phyloP scores from a whole-genome alignment of 1,140 invertebrate genomes.

The Capitella teleta region DNA sequence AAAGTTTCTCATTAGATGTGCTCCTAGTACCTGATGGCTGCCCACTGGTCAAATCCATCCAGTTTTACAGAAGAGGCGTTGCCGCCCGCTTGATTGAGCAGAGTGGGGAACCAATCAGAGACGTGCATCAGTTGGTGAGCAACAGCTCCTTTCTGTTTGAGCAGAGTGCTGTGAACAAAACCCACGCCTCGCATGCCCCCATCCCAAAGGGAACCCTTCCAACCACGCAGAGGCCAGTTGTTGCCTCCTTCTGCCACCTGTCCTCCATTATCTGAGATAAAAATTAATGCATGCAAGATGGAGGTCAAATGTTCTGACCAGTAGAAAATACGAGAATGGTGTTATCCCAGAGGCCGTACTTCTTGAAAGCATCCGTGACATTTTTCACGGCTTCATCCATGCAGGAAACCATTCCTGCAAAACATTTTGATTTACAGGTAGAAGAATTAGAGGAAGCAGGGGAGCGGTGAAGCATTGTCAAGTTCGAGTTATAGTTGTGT shows the following conservation, averaged over 20 bases:
- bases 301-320: slow-evolving; percentile 23
- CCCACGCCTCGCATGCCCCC: slow-evolving; percentile 41
- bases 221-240: slow-evolving; percentile 45
- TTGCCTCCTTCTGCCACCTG: slow-evolving; percentile 37
- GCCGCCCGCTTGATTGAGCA: slow-evolving; percentile 25
- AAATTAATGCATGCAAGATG: neutral
- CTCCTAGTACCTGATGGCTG: slow-evolving; percentile 22
- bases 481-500: neutral
- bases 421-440: neutral
- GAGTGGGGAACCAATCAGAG: slow-evolving; percentile 38
- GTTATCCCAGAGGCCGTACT: slow-evolving; percentile 41
- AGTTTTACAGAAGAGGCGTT: slow-evolving; percentile 20
- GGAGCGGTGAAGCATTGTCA: neutral
- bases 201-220: slow-evolving; percentile 45
- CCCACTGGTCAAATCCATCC: slow-evolving; percentile 29
- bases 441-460: neutral
- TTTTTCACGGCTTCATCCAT: slow-evolving; percentile 44
- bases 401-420: slow-evolving; percentile 44
- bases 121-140: slow-evolving; percentile 28
- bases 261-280: slow-evolving; percentile 41
- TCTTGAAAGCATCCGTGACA: slow-evolving; percentile 39
- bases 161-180: slow-evolving; percentile 31
- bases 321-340: slow-evolving; percentile 42
- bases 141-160: slow-evolving; percentile 13
- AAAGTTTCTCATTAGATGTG: neutral